Base-by-base conservation (phyloP, 2,797 vertebrate genomes). In the Macropus fuliginosus region DNA sequence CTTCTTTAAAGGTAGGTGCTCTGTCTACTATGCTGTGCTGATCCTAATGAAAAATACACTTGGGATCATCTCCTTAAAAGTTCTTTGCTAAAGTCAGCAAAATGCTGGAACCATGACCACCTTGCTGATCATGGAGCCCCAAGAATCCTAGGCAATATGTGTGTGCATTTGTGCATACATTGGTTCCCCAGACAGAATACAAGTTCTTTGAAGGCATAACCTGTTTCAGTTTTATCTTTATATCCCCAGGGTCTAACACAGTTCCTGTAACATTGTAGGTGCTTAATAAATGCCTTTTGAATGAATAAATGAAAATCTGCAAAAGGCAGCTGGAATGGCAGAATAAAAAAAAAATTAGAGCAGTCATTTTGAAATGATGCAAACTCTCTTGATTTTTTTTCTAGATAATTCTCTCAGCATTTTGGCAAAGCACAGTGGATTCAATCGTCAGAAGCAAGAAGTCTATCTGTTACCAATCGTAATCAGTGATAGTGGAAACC, bases 401-500 rank as follows among this genome's bases (percentile, higher is more conserved):
- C 95, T 98, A 99, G 99, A 99, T 98, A 99, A 99, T 98, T 99
- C 99, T 27, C 99, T 99, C 98, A 99, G 99, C 92, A 99, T 99
- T 95, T 98, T 99, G 97, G 99, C 99, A 97, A 99, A 99, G 98
- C 99, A 99, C 66, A 99, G 99, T 92, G 99, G 99, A 96, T 99
- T 99, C 99, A 99, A 99, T 97, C 99, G 99, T 31, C 99, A 99
- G 98, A 99, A 99, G 98, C 99, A 99, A 98, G 99, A 99, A 98
- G 99, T 99, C 31, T 99, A 99, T 97, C 99, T 99, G 95, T 98
- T 99, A 97, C 99, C 99, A 54, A 99, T 99, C 96, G 94, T 99
- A 2, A 99, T 99, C 98, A 99, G 99, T 0, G 99, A 99, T 92
- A 99, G 99, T 21, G 99, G 99, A 91, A 99, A 99, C 74, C 99